These are phyloP conservation scores for Drosophila pseudoobscura DNA, from an alignment of 1,140 invertebrate species.

Conservation along the genomic window DNA sequence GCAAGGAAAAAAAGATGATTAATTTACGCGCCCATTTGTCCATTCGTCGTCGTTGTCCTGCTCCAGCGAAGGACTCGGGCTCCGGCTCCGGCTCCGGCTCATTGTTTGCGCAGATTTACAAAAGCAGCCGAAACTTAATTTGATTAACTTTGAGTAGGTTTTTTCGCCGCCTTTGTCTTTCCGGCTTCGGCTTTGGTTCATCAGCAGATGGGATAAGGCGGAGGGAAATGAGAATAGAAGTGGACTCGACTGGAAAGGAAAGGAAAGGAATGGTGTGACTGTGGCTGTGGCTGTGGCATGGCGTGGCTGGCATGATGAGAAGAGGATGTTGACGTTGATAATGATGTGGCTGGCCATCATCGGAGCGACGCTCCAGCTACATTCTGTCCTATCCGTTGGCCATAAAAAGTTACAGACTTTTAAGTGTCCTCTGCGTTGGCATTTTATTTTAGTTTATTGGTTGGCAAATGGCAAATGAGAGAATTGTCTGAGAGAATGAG, in stretches of 20 bases:
- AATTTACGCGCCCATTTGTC: constrained; percentile 68
- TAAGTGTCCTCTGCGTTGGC: constrained; percentile 59
- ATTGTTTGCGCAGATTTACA: constrained; percentile 63
- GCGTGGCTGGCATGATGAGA: constrained; percentile 7
- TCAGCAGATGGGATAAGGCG: constrained; percentile 33
- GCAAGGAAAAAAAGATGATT: constrained; percentile 66
- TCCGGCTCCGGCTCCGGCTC: constrained; percentile 13
- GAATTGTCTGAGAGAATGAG: constrained; percentile 22
- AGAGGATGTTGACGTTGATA: constrained; percentile 52
- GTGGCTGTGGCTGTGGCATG: neutral
- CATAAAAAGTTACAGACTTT: constrained; percentile 56
- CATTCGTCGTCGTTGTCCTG: constrained; percentile 53
- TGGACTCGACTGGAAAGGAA: constrained; percentile 5
- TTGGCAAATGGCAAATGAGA: constrained; percentile 41
- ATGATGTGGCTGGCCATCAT: constrained; percentile 69
- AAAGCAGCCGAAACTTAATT: constrained; percentile 71
- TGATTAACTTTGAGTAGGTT: constrained; percentile 74
- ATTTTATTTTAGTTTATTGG: constrained; percentile 71
- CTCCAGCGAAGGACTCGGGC: neutral
- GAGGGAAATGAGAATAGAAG: constrained; percentile 14
- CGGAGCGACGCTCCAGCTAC: neutral
- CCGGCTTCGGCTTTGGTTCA: constrained; percentile 52
- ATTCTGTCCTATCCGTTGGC: constrained; percentile 33
- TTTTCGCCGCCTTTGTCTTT: constrained; percentile 60
- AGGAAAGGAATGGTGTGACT: neutral